Base-by-base conservation (phyloP, 2,888 invertebrate species). In the Lochmaea crataegi region DNA sequence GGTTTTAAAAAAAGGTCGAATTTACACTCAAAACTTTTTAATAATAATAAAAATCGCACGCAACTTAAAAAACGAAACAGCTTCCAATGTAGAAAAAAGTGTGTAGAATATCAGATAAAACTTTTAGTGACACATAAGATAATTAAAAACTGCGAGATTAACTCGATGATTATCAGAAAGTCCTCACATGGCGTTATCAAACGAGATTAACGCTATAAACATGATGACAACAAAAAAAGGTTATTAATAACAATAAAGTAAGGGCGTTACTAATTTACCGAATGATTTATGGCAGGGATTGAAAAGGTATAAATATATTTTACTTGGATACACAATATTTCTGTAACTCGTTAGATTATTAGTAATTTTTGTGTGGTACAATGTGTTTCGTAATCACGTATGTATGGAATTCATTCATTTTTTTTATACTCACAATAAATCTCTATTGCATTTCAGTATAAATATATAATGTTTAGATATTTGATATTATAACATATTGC, bases 201-300 rank as follows among this genome's bases (percentile, higher is more conserved):
- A 16, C 53, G 18, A 63, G 61, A 63, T 63, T 63, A 63, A 42
- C 16, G n/a, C 18, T 42, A 45, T 63, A 63, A 63, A 63, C 61
- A 63, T 16, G 18, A 63, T 63, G 18, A 42, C 18, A 16, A 51
- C 51, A 16, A 16, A 16, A 53, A 53, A 53, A 9, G 32, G 48
- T 53, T 53, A 53, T 53, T 6, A 53, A 18, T 18, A 38, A 53
- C 16, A 53, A 53, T 53, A 53, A 18, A 18, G 7, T 53, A 53
- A 53, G 18, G 18, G 18, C 10, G n/a, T 48, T 48, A n/a, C 6
- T 48, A 7, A 48, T 53, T 16, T 53, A 10, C 10, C 10, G 9
- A 53, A 53, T n/a, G 2, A 53, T 16, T 16, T 18, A 53, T 16
- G n/a, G 16, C 18, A 10, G 45, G 41, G 1, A 10, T 7, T 41